Evolutionary conservation across 2,797 vertebrate species (phyloP), one percentile per base, ranked within the genome.

Genomic region (Nannoperca australis): DNA sequence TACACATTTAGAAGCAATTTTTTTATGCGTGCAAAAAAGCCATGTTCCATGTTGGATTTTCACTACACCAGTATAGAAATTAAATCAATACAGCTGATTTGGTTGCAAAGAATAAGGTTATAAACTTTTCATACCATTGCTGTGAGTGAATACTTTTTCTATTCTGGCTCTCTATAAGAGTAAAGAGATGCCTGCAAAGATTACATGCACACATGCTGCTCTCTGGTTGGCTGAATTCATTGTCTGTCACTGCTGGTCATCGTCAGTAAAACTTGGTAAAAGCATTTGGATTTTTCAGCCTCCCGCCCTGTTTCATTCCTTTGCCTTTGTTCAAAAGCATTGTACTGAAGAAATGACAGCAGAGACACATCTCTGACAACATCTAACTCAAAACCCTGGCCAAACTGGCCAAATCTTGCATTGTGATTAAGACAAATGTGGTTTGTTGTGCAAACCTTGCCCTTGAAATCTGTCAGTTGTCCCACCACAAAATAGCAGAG

Each of bases 211-310:
- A 59, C 68, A 40, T 14, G 9, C 50, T 59, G 44, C 82, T 50
- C 70, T 79, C 70, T 86, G 85, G 36, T 89, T 71, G 87, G 83
- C 85, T 89, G 73, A 49, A 76, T 80, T 88, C 62, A 80, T 24
- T 14, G 78, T 81, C 83, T 62, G 56, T 89, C 85, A 81, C 38
- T 30, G 2, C 68, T 78, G 66, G 56, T 84, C 72, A 42, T 47
- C 10, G 30, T 76, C 73, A 67, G 13, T 51, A 36, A 79, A 74
- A 60, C 22, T 18, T 65, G 36, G 24, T 78, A 14, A 60, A 3
- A 66, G 55, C 45, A 22, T 71, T 58, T 66, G 1, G 42, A 62
- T 76, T 63, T 81, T 63, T 51, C 27, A 45, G 32, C 32, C 55
- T 78, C 68, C 38, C 50, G 9, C 18, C n/a, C 36, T 1, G 0